These are phyloP conservation scores for Orchestia grillus DNA, from an alignment of 1,140 invertebrate species.

Conservation along the genomic window DNA sequence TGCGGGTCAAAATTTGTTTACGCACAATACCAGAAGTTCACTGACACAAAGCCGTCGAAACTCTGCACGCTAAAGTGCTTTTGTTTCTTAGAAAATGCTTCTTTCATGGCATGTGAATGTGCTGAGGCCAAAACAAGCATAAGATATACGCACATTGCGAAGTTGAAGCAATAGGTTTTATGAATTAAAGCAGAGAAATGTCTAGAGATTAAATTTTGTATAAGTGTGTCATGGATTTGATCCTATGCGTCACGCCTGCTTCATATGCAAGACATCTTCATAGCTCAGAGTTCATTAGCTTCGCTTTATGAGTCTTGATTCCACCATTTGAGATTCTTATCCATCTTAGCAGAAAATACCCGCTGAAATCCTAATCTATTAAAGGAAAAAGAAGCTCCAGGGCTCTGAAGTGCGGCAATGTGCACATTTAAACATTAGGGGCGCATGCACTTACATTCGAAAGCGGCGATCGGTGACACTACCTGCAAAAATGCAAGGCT, in stretches of 20 bases:
- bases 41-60: background rate
- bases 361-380: background rate
- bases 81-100: background rate
- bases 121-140: background rate
- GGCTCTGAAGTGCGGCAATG: background rate
- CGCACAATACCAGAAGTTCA: background rate
- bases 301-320: conserved; percentile 5
- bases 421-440: background rate
- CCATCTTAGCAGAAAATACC: background rate
- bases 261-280: background rate
- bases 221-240: background rate
- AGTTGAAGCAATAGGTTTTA: background rate
- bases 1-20: background rate
- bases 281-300: conserved; percentile 11
- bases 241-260: background rate
- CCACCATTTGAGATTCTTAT: background rate
- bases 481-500: background rate
- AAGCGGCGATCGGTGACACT: background rate
- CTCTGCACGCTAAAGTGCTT: background rate
- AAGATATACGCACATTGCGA: background rate
- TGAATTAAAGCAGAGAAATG: background rate
- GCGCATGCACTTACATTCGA: background rate
- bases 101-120: background rate
- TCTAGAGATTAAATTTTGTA: background rate
- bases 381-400: background rate